Evolutionary conservation across 2,113 vertebrate species (phyloP).

Genomic region (Melospiza melodia): DNA sequence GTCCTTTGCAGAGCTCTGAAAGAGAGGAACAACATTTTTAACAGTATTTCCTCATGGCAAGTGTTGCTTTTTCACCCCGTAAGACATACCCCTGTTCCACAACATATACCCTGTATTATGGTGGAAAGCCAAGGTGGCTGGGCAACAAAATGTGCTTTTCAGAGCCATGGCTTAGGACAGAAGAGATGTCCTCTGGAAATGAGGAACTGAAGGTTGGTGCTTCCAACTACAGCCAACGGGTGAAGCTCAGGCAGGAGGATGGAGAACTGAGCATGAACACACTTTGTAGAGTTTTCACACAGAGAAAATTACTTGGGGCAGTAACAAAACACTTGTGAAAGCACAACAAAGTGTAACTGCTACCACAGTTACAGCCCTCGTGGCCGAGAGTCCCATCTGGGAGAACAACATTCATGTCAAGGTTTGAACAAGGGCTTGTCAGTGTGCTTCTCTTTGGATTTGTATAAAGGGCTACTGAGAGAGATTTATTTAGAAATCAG

Average conservation of each 20-base stretch:
- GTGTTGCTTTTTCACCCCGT: neutral
- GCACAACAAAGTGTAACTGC: neutral
- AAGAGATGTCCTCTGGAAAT: neutral
- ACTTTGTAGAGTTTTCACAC: neutral
- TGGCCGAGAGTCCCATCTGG: neutral
- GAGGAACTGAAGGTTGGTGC: neutral
- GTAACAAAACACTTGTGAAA: neutral
- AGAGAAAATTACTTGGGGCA: neutral
- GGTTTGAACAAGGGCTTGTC: neutral
- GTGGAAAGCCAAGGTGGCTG: neutral
- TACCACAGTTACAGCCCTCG: neutral
- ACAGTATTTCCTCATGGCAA: accelerated
- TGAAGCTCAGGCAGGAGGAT: neutral
- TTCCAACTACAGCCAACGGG: neutral
- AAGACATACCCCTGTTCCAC: neutral
- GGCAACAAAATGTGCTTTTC: neutral
- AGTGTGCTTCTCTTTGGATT: neutral
- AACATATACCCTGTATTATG: accelerated
- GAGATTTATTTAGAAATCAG: neutral
- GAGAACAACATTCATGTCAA: neutral
- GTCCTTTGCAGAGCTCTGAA: conserved; percentile 46
- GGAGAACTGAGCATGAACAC: neutral
- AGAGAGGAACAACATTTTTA: neutral
- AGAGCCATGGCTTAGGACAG: neutral
- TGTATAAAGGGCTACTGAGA: neutral